These are phyloP conservation scores for Quadroppia sp. DNA, from an alignment of 2,888 invertebrate genomes.

Conservation along the genomic window DNA sequence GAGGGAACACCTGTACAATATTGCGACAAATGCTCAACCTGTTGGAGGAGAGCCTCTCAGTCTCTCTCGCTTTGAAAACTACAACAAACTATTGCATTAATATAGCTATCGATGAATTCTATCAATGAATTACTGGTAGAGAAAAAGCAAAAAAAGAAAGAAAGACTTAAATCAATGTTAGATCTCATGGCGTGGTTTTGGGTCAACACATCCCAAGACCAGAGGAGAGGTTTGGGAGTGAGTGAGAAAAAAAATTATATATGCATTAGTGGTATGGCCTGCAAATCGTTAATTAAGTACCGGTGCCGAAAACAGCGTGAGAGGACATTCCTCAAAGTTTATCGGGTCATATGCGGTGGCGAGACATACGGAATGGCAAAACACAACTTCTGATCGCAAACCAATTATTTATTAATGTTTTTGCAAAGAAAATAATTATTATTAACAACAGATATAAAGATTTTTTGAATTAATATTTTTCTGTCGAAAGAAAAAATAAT, in stretches of 20 bases:
- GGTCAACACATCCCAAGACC: background rate
- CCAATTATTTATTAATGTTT: slow-evolving; percentile 22
- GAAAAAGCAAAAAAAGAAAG: background rate
- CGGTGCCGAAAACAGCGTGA: slow-evolving; percentile 28
- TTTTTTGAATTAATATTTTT: slow-evolving; percentile 30
- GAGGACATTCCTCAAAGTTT: slow-evolving; percentile 34
- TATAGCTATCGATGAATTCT: background rate
- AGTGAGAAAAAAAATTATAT: background rate
- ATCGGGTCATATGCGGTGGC: slow-evolving; percentile 16
- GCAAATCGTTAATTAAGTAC: slow-evolving; percentile 27
- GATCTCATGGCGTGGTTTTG: background rate
- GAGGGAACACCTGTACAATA: slow-evolving; percentile 3
- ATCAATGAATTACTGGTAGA: background rate
- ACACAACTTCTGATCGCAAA: slow-evolving; percentile 1
- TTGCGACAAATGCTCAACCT: slow-evolving; percentile 4
- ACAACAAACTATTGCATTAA: background rate
- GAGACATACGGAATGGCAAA: background rate
- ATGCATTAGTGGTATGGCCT: background rate
- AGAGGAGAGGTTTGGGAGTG: background rate
- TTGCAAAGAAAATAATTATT: slow-evolving; percentile 3
- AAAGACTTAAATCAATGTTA: no score
- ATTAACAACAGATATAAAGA: slow-evolving; percentile 6
- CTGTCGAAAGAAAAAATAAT: background rate
- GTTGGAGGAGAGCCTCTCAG: slow-evolving; percentile 1
- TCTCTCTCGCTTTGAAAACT: background rate